Evolutionary conservation across 2,797 vertebrate genomes (phyloP).

Genomic region (Takifugu ocellatus): DNA sequence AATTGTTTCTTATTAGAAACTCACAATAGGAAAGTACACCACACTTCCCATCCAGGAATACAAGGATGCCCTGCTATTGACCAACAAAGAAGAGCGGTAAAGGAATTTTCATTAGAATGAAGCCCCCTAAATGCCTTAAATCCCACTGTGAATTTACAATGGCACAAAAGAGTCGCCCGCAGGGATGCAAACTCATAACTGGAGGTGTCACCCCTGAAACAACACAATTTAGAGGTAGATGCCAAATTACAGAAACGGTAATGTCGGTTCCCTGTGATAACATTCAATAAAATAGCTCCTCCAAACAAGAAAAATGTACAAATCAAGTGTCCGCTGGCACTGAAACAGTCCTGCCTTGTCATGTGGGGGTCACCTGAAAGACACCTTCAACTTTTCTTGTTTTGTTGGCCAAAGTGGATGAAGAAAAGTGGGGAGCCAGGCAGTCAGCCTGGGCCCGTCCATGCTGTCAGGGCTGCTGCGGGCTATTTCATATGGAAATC

Average conservation of each 20-base stretch:
- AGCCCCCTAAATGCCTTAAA: constrained; percentile 67
- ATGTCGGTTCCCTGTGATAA: too few species aligned
- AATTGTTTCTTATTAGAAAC: constrained; percentile 81
- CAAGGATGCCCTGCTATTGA: constrained; percentile 68
- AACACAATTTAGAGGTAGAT: constrained; percentile 53
- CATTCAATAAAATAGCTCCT: background rate
- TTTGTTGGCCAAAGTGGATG: constrained; percentile 64
- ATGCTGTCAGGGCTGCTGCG: constrained; percentile 72
- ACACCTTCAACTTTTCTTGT: constrained; percentile 70
- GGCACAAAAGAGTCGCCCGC: constrained; percentile 67
- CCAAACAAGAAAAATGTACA: constrained; percentile 3
- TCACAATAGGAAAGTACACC: constrained; percentile 76
- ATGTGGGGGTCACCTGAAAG: constrained; percentile 55
- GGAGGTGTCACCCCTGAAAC: constrained; percentile 67
- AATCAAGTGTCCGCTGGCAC: constrained; percentile 56
- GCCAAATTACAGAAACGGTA: constrained; percentile 38
- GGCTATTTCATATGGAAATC: constrained; percentile 85
- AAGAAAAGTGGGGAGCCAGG: constrained; percentile 63
- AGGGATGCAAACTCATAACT: constrained; percentile 70
- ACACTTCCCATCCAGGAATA: constrained; percentile 71
- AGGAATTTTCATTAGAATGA: constrained; percentile 87
- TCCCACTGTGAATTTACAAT: constrained; percentile 77
- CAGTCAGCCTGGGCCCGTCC: constrained; percentile 62
- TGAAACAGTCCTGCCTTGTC: constrained; percentile 65
- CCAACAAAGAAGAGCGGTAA: constrained; percentile 74